A percentile compares a stretch with the other conserved stretches of the same genome.
Evolutionary conservation across 2,797 vertebrate species (phyloP).

Genomic region (Lateolabrax maculatus): DNA sequence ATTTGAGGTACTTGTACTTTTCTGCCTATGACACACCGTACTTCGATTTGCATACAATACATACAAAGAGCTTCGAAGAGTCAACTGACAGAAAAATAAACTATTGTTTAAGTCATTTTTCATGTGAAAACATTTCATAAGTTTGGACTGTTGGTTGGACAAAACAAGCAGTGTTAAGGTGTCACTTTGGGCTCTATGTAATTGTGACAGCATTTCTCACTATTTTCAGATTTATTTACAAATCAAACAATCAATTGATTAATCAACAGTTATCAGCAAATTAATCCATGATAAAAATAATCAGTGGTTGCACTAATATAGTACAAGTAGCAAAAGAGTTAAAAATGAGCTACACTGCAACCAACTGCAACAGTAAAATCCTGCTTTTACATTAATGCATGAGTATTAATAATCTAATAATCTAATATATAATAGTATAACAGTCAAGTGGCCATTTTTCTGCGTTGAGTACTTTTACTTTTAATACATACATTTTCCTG

Average conservation of each 20-base stretch:
- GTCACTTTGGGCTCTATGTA: not conserved
- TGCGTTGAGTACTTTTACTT: too few relatives aligned
- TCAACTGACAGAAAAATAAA: not conserved
- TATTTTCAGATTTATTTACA: not conserved
- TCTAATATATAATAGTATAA: too few relatives aligned
- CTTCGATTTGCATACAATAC: not conserved
- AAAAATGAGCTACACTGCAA: too few relatives aligned
- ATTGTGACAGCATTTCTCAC: not conserved
- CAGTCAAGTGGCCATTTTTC: too few relatives aligned
- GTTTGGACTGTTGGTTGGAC: not conserved
- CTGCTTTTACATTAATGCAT: too few relatives aligned
- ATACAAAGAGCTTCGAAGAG: not conserved
- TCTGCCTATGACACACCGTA: too few relatives aligned
- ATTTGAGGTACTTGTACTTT: not conserved
- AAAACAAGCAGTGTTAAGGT: not conserved
- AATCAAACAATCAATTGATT: too few relatives aligned
- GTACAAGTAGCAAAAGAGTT: not conserved
- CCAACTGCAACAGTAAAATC: too few relatives aligned
- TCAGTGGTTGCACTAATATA: not conserved
- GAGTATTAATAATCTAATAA: too few relatives aligned
- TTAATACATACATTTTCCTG: too few relatives aligned
- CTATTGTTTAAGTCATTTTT: too few relatives aligned
- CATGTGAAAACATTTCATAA: not conserved
- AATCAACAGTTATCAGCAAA: not conserved
- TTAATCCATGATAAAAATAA: not conserved